phyloP scores from a whole-genome alignment of 2,888 invertebrate species.

The Gymnosoma rotundatum region DNA sequence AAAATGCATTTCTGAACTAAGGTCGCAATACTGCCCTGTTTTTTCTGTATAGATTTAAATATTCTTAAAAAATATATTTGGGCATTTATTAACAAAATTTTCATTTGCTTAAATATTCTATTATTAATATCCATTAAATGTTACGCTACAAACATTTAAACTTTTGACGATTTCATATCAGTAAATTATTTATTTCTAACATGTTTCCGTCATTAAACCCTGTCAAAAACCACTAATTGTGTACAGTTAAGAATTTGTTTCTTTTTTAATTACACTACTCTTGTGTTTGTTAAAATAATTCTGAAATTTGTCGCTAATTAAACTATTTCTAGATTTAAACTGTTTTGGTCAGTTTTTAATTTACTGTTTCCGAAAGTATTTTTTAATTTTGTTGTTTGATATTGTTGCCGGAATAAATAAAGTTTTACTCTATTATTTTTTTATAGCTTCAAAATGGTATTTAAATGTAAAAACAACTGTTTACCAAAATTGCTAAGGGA shows the following conservation, averaged over 20 bases:
- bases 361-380: background rate
- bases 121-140: too few relatives aligned
- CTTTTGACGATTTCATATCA: slow-evolving; percentile 26
- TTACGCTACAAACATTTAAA: too few relatives aligned
- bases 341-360: background rate
- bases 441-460: too few relatives aligned
- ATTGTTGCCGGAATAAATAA: background rate
- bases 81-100: too few relatives aligned
- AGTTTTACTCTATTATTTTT: background rate
- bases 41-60: too few relatives aligned
- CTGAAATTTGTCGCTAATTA: slow-evolving; percentile 54
- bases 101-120: too few relatives aligned
- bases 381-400: background rate
- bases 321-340: background rate
- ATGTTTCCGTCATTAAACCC: slow-evolving; percentile 48
- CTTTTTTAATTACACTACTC: slow-evolving; percentile 15
- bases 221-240: slow-evolving; percentile 56
- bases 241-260: slow-evolving; percentile 30
- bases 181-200: slow-evolving; percentile 36
- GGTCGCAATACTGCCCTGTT: too few relatives aligned
- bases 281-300: slow-evolving; percentile 58
- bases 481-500: too few relatives aligned
- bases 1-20: too few relatives aligned
- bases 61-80: too few relatives aligned
- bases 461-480: too few relatives aligned